Conservation (phyloP, 2,113 vertebrate species). For the Plotosus lineatus region DNA sequence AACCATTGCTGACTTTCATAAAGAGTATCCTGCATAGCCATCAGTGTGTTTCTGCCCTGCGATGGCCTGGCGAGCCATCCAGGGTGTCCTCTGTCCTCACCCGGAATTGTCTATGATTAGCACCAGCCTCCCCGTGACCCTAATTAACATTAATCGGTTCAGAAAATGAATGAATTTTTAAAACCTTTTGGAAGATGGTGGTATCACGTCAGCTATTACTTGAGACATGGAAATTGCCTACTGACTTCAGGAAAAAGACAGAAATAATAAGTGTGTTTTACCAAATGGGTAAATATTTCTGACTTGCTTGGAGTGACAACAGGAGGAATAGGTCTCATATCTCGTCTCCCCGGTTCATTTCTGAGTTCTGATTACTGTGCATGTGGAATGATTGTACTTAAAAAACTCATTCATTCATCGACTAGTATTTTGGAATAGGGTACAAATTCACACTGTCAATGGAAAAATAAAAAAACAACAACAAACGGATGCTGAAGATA, state of each 20-base stretch:
- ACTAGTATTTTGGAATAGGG: not conserved
- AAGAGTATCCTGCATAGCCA: no score
- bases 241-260: slow-evolving; percentile 59
- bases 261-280: slow-evolving; percentile 38
- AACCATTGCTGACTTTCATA: no score
- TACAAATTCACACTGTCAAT: not conserved
- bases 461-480: not conserved
- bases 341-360: not conserved
- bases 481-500: not conserved
- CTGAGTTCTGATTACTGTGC: not conserved
- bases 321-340: not conserved
- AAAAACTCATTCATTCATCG: no score
- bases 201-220: slow-evolving; percentile 74
- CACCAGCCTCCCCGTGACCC: no score
- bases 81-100: no score
- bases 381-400: not conserved
- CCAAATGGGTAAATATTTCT: slow-evolving; percentile 11
- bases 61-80: no score
- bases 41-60: no score
- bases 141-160: no score
- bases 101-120: no score
- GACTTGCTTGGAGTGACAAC: not conserved
- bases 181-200: slow-evolving; percentile 74
- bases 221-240: slow-evolving; percentile 65
- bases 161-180: no score